Conservation (phyloP, 2,888 invertebrate species). For the Callinectes sapidus region DNA sequence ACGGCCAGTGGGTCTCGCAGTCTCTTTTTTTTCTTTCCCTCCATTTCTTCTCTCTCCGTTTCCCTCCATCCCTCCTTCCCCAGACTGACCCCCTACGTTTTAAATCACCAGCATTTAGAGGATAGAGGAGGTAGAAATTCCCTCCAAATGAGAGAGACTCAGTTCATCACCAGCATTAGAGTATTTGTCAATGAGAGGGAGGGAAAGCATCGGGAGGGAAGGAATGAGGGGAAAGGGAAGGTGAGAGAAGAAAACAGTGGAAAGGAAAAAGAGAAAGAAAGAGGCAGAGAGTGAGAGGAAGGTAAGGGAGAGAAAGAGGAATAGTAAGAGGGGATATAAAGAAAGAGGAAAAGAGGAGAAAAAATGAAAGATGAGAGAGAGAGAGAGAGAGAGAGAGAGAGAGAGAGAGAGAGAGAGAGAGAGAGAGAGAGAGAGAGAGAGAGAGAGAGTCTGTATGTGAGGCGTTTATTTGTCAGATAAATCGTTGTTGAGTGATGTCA, state of each 20-base stretch:
- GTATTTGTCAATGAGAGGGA: conserved; percentile 24
- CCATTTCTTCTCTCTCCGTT: conserved; percentile 5
- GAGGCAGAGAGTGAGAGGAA: not conserved
- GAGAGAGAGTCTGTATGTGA: not conserved
- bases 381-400: conserved; percentile 36
- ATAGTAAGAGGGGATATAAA: not conserved
- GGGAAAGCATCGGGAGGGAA: not conserved
- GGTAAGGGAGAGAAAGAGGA: not conserved
- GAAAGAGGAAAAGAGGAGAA: not conserved
- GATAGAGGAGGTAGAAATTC: conserved; percentile 28
- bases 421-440: conserved; percentile 5
- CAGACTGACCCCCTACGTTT: not conserved
- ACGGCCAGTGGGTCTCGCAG: not conserved
- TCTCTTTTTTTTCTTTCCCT: conserved; percentile 2
- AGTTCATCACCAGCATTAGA: conserved; percentile 28
- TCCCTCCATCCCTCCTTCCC: not conserved
- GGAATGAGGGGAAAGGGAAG: not conserved
- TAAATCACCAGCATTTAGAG: conserved; percentile 33
- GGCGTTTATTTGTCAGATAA: too few species aligned
- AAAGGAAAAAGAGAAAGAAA: not conserved
- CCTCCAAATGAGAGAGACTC: conserved; percentile 35
- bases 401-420: conserved; percentile 32
- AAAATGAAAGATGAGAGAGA: not conserved
- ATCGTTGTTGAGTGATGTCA: too few species aligned
- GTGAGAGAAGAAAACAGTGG: too few species aligned